Percentiles rank a stretch among this genome's conserved stretches.
These are phyloP conservation scores for Aegithalos caudatus DNA, from an alignment of 2,113 vertebrate species.

Conservation along the genomic window DNA sequence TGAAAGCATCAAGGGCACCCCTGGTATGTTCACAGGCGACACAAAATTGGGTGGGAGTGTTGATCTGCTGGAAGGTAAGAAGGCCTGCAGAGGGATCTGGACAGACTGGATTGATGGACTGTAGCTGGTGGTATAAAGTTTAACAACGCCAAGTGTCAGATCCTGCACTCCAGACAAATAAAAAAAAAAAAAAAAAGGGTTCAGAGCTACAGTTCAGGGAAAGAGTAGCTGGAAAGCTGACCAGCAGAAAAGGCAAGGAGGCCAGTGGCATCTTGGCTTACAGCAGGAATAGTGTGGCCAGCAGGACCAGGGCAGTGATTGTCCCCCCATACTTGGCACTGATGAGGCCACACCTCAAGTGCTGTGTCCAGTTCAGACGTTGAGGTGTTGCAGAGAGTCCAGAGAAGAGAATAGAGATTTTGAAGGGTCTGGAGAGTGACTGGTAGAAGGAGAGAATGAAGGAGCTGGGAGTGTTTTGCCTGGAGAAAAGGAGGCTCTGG, in stretches of 20 bases:
- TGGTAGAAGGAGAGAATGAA: not conserved
- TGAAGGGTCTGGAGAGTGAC: not conserved
- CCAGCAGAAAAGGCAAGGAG: not conserved
- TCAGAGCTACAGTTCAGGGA: no score
- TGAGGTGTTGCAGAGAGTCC: not conserved
- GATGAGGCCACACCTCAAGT: not conserved
- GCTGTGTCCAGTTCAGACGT: not conserved
- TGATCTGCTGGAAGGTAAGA: not conserved
- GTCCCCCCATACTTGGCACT: no score
- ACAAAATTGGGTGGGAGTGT: not conserved
- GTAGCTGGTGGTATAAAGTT: not conserved
- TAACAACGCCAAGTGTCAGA: not conserved
- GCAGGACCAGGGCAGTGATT: not conserved
- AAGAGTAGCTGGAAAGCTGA: not conserved
- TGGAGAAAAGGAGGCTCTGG: not conserved
- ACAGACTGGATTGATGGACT: not conserved
- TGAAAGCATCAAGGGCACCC: not conserved
- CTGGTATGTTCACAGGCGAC: rapidly evolving
- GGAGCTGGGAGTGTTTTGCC: not conserved
- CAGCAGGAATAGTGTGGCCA: no score
- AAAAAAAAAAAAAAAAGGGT: no score
- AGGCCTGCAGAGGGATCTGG: not conserved
- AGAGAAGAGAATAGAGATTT: not conserved
- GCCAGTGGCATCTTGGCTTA: not conserved
- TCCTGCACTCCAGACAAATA: no score